Conservation (phyloP, 1,140 invertebrate genomes). For the Melitaea cinxia region DNA sequence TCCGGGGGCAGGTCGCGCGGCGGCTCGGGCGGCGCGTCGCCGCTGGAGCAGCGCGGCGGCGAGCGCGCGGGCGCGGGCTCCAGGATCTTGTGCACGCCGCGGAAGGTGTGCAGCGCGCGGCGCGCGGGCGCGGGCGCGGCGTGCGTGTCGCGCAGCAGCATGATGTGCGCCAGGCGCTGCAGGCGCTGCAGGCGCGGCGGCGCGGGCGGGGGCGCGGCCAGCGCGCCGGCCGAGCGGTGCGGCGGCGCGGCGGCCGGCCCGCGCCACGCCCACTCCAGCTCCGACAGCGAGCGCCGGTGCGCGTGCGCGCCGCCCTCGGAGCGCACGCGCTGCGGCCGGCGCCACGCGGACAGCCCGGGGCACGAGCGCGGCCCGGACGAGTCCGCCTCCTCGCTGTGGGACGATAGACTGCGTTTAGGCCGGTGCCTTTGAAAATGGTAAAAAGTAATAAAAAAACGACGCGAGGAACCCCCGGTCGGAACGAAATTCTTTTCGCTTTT, state of each 20-base stretch:
- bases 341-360: constrained; percentile 62
- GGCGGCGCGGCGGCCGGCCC: constrained; percentile 37
- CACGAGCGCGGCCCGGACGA: constrained; percentile 68
- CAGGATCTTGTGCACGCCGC: constrained; percentile 89
- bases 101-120: constrained; percentile 58
- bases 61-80: constrained; percentile 80
- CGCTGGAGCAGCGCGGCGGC: constrained; percentile 86
- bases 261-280: constrained; percentile 80
- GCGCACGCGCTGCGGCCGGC: constrained; percentile 52
- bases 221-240: constrained; percentile 53
- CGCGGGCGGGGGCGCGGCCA: constrained; percentile 46
- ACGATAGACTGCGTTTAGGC: neutral
- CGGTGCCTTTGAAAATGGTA: too few species aligned
- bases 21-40: constrained; percentile 45
- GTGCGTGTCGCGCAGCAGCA: constrained; percentile 90
- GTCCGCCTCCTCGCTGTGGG: constrained; percentile 55
- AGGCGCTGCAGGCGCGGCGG: constrained; percentile 70
- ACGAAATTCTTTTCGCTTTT: too few species aligned
- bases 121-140: constrained; percentile 53
- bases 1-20: constrained; percentile 41
- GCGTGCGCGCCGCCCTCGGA: constrained; percentile 65
- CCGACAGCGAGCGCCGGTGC: constrained; percentile 86
- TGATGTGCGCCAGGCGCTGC: constrained; percentile 87
- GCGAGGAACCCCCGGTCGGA: too few species aligned
- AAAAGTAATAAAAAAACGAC: too few species aligned